Base-by-base conservation (phyloP, 1,140 invertebrate genomes). In the Ectropis grisescens region DNA sequence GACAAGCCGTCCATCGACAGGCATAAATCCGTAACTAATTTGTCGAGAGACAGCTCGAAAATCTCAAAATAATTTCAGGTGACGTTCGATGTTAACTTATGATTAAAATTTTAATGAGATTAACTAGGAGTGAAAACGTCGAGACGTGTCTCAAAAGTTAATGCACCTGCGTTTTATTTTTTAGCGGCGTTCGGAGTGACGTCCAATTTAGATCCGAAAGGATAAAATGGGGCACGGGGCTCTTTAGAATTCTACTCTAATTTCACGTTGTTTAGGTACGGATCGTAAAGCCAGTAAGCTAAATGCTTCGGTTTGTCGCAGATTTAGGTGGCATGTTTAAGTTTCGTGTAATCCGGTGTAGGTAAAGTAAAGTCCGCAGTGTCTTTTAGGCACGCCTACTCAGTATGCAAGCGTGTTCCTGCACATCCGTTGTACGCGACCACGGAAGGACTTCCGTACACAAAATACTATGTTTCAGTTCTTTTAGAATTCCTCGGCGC, bases 351-450 rank as follows among this genome's bases (percentile, higher is more conserved):
- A 72, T 72, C 65, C 64, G 37, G 38, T 58, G 61, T 74, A 66
- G 59, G 62, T 65, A 57, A 58, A 68, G 56, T 68, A 58, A 62
- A 79, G 61, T 69, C 75, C 59, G 69, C 62, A 75, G 62, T 78
- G 65, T 80, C 68, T 80, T 78, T 80, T 75, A 75, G 68, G 70
- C 61, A 62, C 61, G 70, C 56, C 67, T 78, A 71, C 64, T 80
- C 65, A 71, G 72, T 74, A 80, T 80, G 75, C 75, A 72, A 75
- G 66, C 66, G 66, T 66, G 72, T 72, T 60, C 62, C 69, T 69
- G 58, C 57, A 76, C 59, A 78, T 78, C 69, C 72, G 71, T 71
- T 72, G 61, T 72, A 72, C 64, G 58, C 64, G 68, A 65, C 64
- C 68, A 56, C 68, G 66, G 62, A 65, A 75, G 61, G 66, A 75